Conservation (phyloP, 2,888 invertebrate species). For the Tachina fera region DNA sequence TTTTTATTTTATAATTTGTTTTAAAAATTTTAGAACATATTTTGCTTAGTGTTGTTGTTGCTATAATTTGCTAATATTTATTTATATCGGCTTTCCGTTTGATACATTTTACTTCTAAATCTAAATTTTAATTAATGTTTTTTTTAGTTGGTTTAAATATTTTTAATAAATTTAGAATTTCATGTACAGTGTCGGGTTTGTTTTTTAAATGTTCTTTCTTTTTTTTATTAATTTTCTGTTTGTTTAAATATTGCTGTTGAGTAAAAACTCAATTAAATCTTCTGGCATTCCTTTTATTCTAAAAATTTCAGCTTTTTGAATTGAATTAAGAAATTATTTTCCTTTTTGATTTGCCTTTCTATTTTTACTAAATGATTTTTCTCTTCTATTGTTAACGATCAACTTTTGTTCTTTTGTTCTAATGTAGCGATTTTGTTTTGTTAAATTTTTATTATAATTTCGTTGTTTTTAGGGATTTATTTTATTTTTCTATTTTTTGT, state of each 20-base stretch:
- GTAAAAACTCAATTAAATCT: not conserved
- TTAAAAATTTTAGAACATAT: slow-evolving; percentile 66
- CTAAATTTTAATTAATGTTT: slow-evolving; percentile 58
- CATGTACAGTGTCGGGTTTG: slow-evolving; percentile 72
- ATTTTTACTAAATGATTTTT: slow-evolving; percentile 4
- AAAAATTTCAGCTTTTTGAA: not conserved
- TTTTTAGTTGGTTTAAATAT: slow-evolving; percentile 44
- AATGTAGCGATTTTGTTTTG: slow-evolving; percentile 23
- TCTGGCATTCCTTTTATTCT: too few relatives aligned
- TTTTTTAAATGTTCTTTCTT: slow-evolving; percentile 59
- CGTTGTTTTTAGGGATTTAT: slow-evolving; percentile 57
- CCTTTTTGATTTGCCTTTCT: not conserved
- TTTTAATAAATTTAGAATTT: slow-evolving; percentile 73
- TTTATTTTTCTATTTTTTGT: slow-evolving; percentile 17
- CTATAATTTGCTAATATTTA: slow-evolving; percentile 46
- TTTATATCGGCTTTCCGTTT: slow-evolving; percentile 25
- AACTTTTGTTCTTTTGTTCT: slow-evolving; percentile 60
- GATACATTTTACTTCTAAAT: slow-evolving; percentile 53
- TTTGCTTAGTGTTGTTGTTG: slow-evolving; percentile 42
- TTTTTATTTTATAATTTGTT: slow-evolving; percentile 24
- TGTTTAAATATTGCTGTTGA: slow-evolving; percentile 6
- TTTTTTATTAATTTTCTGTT: slow-evolving; percentile 44
- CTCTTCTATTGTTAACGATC: slow-evolving; percentile 64
- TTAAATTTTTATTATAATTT: slow-evolving; percentile 47
- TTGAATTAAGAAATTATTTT: not conserved